A percentile compares a stretch with the other conserved stretches of the same genome.
These are phyloP conservation scores for Dasypus novemcinctus DNA, from an alignment of 2,113 vertebrate genomes.

Conservation along the genomic window DNA sequence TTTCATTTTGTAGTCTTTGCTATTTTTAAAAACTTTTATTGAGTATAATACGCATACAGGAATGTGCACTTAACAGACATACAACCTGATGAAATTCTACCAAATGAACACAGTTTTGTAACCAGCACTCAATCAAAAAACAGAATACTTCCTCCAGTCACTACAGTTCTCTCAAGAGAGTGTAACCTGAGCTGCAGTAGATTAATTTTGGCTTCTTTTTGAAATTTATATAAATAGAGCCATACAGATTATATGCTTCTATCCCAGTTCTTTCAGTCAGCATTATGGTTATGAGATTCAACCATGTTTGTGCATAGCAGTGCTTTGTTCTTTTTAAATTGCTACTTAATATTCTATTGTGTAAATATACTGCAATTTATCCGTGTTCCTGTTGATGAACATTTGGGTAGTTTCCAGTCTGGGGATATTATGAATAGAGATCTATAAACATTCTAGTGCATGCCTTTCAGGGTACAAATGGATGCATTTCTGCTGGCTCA, in stretches of 20 bases:
- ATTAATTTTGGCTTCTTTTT: constrained; percentile 9
- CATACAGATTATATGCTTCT: not conserved
- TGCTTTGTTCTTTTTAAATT: constrained; percentile 12
- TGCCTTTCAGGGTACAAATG: not conserved
- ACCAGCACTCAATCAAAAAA: not conserved
- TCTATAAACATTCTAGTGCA: not conserved
- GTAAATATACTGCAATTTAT: not conserved
- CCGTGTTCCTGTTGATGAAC: not conserved
- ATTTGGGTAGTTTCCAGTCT: not conserved
- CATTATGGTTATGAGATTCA: not conserved
- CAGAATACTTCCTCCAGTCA: not conserved
- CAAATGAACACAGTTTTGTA: not conserved
- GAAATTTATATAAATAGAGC: not conserved
- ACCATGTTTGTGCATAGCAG: not conserved
- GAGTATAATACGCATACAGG: not conserved
- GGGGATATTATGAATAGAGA: not conserved
- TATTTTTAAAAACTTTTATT: not conserved
- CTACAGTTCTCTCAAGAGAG: not conserved
- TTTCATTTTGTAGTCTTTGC: not conserved
- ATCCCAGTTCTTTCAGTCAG: constrained; percentile 4
- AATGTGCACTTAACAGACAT: not conserved
- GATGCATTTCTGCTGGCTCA: not conserved
- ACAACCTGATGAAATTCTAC: not conserved
- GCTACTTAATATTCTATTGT: not conserved
- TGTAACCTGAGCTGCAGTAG: not conserved